Evolutionary conservation across 2,888 invertebrate species (phyloP).

Genomic region (Drosophila infuscata): DNA sequence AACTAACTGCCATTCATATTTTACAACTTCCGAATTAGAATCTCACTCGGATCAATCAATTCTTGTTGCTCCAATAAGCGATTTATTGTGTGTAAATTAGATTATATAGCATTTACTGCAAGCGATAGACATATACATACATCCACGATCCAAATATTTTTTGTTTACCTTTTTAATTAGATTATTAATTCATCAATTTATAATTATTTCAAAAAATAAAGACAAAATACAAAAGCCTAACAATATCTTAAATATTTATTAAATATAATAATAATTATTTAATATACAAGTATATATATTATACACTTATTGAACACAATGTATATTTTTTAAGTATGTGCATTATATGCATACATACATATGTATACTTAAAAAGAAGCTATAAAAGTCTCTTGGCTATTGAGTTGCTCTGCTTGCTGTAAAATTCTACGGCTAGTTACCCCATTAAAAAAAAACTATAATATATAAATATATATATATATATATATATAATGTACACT

Average conservation of each 20-base stretch:
- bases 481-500: neutral
- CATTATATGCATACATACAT: conserved; percentile 37
- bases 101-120: neutral
- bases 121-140: neutral
- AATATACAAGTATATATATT: conserved; percentile 10
- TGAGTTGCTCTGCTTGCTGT: conserved; percentile 31
- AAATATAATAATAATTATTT: conserved; percentile 15
- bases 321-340: conserved; percentile 54
- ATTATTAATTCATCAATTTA: conserved; percentile 12
- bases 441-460: neutral
- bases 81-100: neutral
- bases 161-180: conserved; percentile 9
- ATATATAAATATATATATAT: neutral
- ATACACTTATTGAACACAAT: conserved; percentile 20
- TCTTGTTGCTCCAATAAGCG: neutral
- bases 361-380: conserved; percentile 2
- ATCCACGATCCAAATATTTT: neutral
- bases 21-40: conserved; percentile 8
- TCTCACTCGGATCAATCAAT: neutral
- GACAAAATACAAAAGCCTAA: conserved; percentile 5
- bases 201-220: conserved; percentile 23
- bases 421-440: neutral
- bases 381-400: conserved; percentile 11
- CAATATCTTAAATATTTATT: conserved; percentile 37
- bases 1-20: conserved; percentile 36